Percentiles rank a stretch among this genome's conserved stretches.
phyloP scores from a whole-genome alignment of 92 coral and sea anemone genomes.

The Zoanthus sociatus region DNA sequence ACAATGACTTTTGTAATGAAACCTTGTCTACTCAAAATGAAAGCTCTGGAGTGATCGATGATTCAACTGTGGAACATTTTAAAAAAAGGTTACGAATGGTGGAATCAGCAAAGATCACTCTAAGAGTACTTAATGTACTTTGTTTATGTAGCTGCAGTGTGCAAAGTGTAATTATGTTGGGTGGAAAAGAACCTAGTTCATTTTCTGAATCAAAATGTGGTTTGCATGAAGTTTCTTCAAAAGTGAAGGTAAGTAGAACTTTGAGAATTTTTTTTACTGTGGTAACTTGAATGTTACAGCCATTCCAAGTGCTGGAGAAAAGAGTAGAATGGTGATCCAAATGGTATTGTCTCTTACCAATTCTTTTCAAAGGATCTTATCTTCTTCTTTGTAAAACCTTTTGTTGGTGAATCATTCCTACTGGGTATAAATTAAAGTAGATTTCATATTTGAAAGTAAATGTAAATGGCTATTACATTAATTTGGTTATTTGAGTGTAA shows the following conservation, averaged over 20 bases:
- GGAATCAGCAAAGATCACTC: conserved; percentile 58
- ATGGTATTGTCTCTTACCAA: too few species aligned
- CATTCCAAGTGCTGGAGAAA: too few species aligned
- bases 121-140: conserved; percentile 72
- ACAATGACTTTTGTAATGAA: not conserved
- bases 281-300: not conserved
- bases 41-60: not conserved
- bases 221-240: conserved; percentile 11
- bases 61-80: conserved; percentile 28
- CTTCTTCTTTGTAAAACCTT: too few species aligned
- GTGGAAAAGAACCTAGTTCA: conserved; percentile 47
- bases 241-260: conserved; percentile 7
- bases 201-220: not conserved
- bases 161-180: conserved; percentile 38
- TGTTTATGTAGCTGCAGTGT: conserved; percentile 69
- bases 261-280: not conserved
- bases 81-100: conserved; percentile 46
- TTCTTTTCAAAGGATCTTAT: too few species aligned
- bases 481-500: too few species aligned
- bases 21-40: not conserved
- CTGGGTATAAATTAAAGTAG: too few species aligned
- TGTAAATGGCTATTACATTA: too few species aligned
- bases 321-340: too few species aligned
- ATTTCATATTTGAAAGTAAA: too few species aligned
- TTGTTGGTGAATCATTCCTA: too few species aligned